Evolutionary conservation across 2,888 invertebrate genomes (phyloP).

Genomic region (Macropis europaea): DNA sequence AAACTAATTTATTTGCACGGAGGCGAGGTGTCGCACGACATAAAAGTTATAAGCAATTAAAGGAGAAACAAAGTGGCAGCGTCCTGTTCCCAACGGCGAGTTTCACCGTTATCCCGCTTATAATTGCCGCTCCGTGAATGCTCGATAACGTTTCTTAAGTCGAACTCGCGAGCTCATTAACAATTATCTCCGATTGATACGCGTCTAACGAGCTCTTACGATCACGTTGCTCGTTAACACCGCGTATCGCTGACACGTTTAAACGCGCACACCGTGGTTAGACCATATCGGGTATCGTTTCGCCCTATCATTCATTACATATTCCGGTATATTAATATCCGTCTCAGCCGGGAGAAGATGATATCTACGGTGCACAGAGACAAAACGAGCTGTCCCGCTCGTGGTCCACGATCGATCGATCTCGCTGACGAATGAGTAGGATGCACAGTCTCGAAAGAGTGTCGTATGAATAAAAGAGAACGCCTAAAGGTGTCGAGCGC

Average conservation of each 20-base stretch:
- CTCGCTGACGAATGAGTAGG: conserved; percentile 52
- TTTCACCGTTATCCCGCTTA: conserved; percentile 42
- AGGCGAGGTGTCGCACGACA: background rate
- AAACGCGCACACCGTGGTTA: conserved; percentile 12
- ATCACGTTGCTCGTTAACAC: conserved; percentile 58
- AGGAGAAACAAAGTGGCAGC: background rate
- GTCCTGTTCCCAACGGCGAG: conserved; percentile 12
- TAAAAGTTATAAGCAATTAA: conserved; percentile 42
- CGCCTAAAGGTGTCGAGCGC: background rate
- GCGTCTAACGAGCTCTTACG: conserved; percentile 55
- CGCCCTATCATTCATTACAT: conserved; percentile 51
- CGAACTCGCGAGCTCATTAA: conserved; percentile 54
- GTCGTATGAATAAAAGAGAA: conserved; percentile 30
- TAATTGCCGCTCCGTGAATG: conserved; percentile 33
- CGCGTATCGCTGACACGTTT: conserved; percentile 32
- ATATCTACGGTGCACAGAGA: conserved; percentile 55
- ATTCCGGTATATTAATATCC: conserved; percentile 58
- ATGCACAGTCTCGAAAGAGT: conserved; percentile 32
- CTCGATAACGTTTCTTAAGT: conserved; percentile 32
- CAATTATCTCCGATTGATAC: conserved; percentile 62
- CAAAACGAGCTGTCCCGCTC: conserved; percentile 52
- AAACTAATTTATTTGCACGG: conserved; percentile 27
- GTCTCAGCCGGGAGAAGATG: conserved; percentile 41
- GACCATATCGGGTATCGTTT: conserved; percentile 49
- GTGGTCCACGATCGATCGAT: conserved; percentile 51